Evolutionary conservation across 1,140 invertebrate species (phyloP).

Genomic region (Araneus ventricosus): DNA sequence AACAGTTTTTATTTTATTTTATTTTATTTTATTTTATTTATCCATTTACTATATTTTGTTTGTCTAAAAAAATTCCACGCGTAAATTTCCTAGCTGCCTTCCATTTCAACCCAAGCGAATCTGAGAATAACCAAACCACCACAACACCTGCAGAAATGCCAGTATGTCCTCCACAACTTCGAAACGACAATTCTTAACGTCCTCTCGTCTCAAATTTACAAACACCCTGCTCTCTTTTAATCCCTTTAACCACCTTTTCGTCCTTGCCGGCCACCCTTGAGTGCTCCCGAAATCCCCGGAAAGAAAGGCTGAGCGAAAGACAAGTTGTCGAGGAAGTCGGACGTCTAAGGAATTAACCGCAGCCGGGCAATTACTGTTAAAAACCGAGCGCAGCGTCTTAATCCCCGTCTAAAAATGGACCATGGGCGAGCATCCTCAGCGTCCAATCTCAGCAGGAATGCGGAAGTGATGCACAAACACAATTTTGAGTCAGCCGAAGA

Average conservation of each 20-base stretch:
- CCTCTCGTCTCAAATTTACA: too few species aligned
- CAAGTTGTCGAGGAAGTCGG: neutral
- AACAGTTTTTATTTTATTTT: too few species aligned
- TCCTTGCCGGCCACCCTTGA: neutral
- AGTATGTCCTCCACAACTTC: too few species aligned
- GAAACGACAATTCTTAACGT: too few species aligned
- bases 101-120: too few species aligned
- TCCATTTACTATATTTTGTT: too few species aligned
- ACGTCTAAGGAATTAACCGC: neutral
- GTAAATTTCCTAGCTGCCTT: too few species aligned
- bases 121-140: too few species aligned
- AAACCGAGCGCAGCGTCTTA: neutral
- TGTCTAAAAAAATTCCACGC: too few species aligned
- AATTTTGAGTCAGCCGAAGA: neutral
- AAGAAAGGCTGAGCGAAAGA: neutral
- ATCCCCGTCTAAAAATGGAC: neutral
- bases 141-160: too few species aligned
- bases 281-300: neutral
- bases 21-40: too few species aligned
- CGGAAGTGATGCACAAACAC: neutral
- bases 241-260: neutral
- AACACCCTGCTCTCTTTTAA: too few species aligned
- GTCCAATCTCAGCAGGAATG: neutral
- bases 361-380: neutral
- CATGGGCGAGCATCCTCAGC: neutral